Evolutionary conservation across 2,888 invertebrate species (phyloP), one percentile per base, ranked within the genome.

Genomic region (Melitaea athalia): DNA sequence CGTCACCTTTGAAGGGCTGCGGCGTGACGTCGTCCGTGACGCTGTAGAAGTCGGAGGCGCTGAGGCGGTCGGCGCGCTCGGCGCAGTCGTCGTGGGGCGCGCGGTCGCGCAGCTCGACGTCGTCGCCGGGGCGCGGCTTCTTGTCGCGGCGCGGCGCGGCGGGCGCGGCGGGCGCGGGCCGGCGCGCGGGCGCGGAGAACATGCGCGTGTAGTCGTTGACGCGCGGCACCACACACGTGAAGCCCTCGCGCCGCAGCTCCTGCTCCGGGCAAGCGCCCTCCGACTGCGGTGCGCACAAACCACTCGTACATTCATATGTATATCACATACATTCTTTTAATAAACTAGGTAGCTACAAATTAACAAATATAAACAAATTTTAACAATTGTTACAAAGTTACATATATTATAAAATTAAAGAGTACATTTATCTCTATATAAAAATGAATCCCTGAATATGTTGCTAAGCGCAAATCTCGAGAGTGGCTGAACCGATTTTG

Each of bases 151-250:
- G 83, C 59, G 92, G 91, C 1, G 91, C 89, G 80, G 91, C 91
- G 3, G 91, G 88, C 72, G 90, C 85, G 68, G 91, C n/a, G 24
- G 24, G 86, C 69, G 88, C 93, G 0, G 89, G 76, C 68, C 90
- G 86, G 0, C 90, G 89, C 42, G 87, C 89, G 38, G 93, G 87
- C 69, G 91, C 86, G 0, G 92, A 92, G 79, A 93, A 93, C 92
- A 93, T 92, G 53, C 93, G 90, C 75, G 91, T 89, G 85, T 93
- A 93, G 81, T 93, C 93, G 81, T 92, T 92, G 57, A 86, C 88
- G 10, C 94, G 93, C 5, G 95, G 95, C 76, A 94, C 88, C 74
- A 95, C 94, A 84, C 94, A 96, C 55, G 93, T 93, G 66, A 95
- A 88, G 0, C 89, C 87, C 72, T 88, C 89, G 24, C 88, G 82